phyloP scores from a whole-genome alignment of 2,113 vertebrate species.

The Equus quagga region DNA sequence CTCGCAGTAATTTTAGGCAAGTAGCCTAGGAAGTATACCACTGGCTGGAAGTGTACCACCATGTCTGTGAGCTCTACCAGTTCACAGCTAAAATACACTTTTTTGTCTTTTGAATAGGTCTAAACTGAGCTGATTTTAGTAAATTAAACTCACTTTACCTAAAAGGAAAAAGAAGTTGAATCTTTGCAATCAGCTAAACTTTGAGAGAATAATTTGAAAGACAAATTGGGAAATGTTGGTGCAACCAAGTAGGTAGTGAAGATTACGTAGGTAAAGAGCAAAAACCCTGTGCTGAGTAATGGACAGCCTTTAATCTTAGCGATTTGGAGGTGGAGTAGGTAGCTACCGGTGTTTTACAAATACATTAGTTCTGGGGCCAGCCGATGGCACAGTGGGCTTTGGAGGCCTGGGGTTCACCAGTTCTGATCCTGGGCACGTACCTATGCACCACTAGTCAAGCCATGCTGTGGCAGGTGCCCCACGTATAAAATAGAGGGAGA shows the following conservation, averaged over 20 bases:
- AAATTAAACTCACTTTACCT: not conserved
- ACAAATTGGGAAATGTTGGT: not conserved
- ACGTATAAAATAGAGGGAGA: no score
- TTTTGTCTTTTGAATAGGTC: not conserved
- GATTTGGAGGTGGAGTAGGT: not conserved
- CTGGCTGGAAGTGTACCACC: not conserved
- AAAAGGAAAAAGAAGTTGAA: not conserved
- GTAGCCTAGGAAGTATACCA: not conserved
- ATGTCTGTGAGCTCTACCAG: not conserved
- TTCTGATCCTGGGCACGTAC: no score
- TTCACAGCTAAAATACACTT: not conserved
- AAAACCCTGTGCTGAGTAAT: not conserved
- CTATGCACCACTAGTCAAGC: no score
- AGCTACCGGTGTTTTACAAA: not conserved
- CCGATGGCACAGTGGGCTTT: no score
- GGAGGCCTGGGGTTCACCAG: no score
- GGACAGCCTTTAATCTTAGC: not conserved
- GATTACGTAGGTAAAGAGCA: not conserved
- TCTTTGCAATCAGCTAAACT: not conserved
- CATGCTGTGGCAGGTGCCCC: no score
- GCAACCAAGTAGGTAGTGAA: not conserved
- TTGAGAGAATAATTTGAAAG: not conserved
- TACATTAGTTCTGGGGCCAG: not conserved
- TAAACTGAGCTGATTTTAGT: not conserved
- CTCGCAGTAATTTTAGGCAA: not conserved